Conservation (phyloP, 2,797 vertebrate species). For the Spinus olivaceus region DNA sequence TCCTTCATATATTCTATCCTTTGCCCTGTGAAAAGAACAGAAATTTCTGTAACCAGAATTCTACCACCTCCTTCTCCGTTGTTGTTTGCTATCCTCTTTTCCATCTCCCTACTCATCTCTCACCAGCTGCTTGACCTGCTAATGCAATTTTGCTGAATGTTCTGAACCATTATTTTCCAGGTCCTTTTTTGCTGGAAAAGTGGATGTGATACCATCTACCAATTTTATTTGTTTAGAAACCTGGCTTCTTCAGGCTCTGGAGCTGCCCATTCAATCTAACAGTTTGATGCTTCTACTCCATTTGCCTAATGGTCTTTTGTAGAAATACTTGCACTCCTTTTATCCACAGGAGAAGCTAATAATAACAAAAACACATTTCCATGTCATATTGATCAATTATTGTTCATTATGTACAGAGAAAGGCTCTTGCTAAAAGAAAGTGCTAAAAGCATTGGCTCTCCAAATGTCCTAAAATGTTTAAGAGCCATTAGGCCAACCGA, state of each 20-base stretch:
- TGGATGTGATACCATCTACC: not conserved
- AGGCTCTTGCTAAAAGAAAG: not conserved
- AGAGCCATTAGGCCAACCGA: not conserved
- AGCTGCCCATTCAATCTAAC: not conserved
- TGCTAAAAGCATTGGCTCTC: not conserved
- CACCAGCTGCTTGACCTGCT: not conserved
- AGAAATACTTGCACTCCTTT: not conserved
- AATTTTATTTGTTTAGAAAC: not conserved
- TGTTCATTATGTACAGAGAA: not conserved
- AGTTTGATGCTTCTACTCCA: not conserved
- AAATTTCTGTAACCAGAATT: not conserved
- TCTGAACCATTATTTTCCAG: not conserved
- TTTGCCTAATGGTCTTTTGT: not conserved
- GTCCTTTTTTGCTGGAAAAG: not conserved
- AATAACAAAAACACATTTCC: not conserved
- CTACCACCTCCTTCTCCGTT: not conserved
- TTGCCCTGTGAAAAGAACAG: not conserved
- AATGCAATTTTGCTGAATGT: not conserved
- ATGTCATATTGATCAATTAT: slow-evolving; percentile 2
- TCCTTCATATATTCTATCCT: not conserved
- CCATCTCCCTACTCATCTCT: not conserved
- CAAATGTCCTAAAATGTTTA: not conserved
- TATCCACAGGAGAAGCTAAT: not conserved
- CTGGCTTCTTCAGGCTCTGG: not conserved
- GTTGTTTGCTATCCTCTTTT: not conserved